Evolutionary conservation across 2,888 invertebrate species (phyloP), one percentile per base, ranked within the genome.

Genomic region (Diarsia mendica): DNA sequence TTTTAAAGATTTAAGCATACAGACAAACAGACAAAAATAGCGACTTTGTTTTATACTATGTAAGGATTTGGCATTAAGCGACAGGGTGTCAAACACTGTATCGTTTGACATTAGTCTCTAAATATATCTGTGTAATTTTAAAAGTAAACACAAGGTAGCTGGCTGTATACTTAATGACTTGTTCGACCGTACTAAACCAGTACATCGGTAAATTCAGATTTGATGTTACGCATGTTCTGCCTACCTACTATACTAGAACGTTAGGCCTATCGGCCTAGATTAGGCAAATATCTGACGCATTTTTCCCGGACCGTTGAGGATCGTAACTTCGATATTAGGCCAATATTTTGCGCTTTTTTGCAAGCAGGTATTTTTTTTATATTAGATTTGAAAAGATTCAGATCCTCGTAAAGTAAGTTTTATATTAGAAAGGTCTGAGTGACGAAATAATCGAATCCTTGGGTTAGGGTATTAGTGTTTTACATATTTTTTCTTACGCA

Each of bases 261-360:
- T 55, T 13, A 11, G 20, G 58, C n/a, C 49, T 8, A 23, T 13
- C 8, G 23, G 23, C 44, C 23, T 18, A 70, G 39, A 75, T 69
- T 28, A 66, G 28, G 23, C 51, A 69, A 80, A 80, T 53, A 48
- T 10, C 33, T n/a, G 44, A 28, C 55, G n/a, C 23, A 6, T 66
- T 77, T 71, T 67, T 68, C 8, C 28, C 28, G 39, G 20, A 77
- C 46, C 33, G 28, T 71, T 51, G 48, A n/a, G 18, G 71, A 67
- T 51, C 55, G 60, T 77, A 64, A 67, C 78, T 82, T 66, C 3
- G 48, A 74, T 77, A 73, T 80, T n/a, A 72, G 51, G 15, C 11
- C 60, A 60, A 73, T 55, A 58, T 67, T 80, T 61, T 77, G 15
- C 46, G 48, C 46, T 20, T 61, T 61, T 67, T 66, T 33, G 18